Base-by-base conservation (phyloP, 2,797 vertebrate species). In the Pitangus sulphuratus region DNA sequence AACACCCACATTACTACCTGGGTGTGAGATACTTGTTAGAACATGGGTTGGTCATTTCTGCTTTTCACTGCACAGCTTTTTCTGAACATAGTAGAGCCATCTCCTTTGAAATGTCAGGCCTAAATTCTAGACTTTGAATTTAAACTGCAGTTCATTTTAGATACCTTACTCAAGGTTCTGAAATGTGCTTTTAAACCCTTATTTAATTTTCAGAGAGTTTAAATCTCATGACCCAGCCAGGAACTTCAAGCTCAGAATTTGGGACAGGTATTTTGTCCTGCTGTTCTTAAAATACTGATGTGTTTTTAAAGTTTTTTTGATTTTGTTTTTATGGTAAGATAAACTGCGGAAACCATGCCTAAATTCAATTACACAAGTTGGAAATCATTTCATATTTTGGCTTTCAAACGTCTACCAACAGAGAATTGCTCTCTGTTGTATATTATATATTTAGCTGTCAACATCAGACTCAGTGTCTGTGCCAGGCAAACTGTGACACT, bases 401-500 rank as follows among this genome's bases (percentile, higher is more conserved):
- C 15, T 86, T 91, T 71, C 72, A 45, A 75, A 35, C 40, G 37
- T 42, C 16, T 80, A 37, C 14, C 54, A 80, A n/a, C 22, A 70
- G 30, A 87, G 54, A 58, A 60, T 70, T 84, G 24, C 20, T 83
- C 18, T 81, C 37, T 66, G 21, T 13, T n/a, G 47, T 48, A 24
- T 56, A 42, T 64, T 77, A 16, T 51, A 57, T 84, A 92, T 94
- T 84, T 40, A 80, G 45, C 47, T 83, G 76, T 66, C 79, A 83
- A 35, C 35, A 82, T 89, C 58, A 87, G 30, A n/a, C 30, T 65
- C 0, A 0, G 39, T 85, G 53, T 75, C 64, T 80, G 25, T 83
- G 68, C 35, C 79, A 96, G 69, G 25, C 58, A 96, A 93, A 87
- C 54, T 70, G 83, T 85, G 71, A 62, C 58, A 68, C 53, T 68